Evolutionary conservation across 2,888 invertebrate species (phyloP).

Genomic region (Aquatica leii): DNA sequence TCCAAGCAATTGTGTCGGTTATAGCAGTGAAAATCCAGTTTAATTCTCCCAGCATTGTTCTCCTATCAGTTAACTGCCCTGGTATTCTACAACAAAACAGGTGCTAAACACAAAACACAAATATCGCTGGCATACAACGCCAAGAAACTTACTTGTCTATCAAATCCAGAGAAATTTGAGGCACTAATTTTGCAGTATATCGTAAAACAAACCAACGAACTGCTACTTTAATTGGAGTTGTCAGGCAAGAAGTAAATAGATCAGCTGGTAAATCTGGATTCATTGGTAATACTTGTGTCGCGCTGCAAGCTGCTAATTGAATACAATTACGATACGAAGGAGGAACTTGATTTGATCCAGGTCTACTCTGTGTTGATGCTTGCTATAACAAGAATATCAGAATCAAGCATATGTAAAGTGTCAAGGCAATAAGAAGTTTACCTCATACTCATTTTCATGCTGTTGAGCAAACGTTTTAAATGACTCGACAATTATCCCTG

Average conservation of each 20-base stretch:
- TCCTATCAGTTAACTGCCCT: constrained; percentile 90
- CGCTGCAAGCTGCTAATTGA: constrained; percentile 94
- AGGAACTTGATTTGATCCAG: constrained; percentile 49
- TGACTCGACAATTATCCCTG: constrained; percentile 93
- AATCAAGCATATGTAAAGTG: too few species aligned
- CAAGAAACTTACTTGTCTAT: constrained; percentile 81
- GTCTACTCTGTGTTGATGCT: constrained; percentile 20
- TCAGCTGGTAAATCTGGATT: constrained; percentile 97
- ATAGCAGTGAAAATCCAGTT: constrained; percentile 99
- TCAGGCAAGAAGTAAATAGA: constrained; percentile 97
- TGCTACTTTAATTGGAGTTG: constrained; percentile 97
- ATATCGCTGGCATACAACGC: background rate
- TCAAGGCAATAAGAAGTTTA: too few species aligned
- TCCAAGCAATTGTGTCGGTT: constrained; percentile 99
- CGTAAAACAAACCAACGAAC: constrained; percentile 94
- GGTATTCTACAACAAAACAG: constrained; percentile 76
- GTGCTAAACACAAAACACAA: background rate
- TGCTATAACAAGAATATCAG: constrained; percentile 2
- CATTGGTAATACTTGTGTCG: constrained; percentile 95
- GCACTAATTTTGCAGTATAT: constrained; percentile 81
- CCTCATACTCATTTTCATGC: constrained; percentile 84
- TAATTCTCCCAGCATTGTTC: constrained; percentile 97
- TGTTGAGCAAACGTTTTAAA: constrained; percentile 91
- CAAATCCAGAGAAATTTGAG: constrained; percentile 81
- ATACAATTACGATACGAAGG: constrained; percentile 89